Percentiles rank a stretch among this genome's conserved stretches.
Conservation (phyloP, 1,140 invertebrate genomes). For the Drosophila triauraria region DNA sequence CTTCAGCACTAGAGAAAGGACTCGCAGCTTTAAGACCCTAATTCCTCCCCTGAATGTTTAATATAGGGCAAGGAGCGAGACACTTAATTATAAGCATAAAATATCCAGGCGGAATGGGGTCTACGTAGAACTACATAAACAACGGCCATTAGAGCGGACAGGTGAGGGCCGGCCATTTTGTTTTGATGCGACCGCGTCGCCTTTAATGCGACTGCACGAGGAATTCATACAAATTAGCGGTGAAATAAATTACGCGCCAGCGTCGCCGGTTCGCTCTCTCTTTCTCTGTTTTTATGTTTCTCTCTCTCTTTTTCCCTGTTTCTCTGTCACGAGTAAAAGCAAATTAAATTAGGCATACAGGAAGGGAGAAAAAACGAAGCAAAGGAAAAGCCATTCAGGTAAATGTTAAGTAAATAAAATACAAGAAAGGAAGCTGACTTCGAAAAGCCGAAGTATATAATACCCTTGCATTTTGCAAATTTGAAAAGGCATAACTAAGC, state of each 20-base stretch:
- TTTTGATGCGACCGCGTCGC: conserved; percentile 52
- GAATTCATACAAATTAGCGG: conserved; percentile 78
- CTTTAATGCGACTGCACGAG: conserved; percentile 59
- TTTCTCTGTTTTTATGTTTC: not conserved
- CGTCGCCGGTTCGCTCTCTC: conserved; percentile 21
- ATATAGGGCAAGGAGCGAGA: conserved; percentile 45
- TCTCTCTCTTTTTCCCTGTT: not conserved
- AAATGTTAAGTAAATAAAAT: conserved; percentile 62
- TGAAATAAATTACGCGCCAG: conserved; percentile 67
- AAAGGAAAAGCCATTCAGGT: conserved; percentile 36
- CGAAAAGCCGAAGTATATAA: too few species aligned
- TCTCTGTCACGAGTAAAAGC: conserved; percentile 16
- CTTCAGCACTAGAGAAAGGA: not conserved
- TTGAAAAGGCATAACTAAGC: too few species aligned
- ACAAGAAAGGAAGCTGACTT: too few species aligned
- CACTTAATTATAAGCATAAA: conserved; percentile 79
- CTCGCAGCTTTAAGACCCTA: conserved; percentile 17
- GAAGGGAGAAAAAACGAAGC: conserved; percentile 5
- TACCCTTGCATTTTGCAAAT: too few species aligned
- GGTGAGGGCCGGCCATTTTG: conserved; percentile 54
- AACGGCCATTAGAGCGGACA: conserved; percentile 58
- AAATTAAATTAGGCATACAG: conserved; percentile 64
- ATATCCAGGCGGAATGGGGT: conserved; percentile 22
- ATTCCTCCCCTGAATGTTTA: not conserved
- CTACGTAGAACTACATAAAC: conserved; percentile 46